Evolutionary conservation across 2,797 vertebrate species (phyloP), one percentile per base, ranked within the genome.

Genomic region (Chloroceryle amazona): DNA sequence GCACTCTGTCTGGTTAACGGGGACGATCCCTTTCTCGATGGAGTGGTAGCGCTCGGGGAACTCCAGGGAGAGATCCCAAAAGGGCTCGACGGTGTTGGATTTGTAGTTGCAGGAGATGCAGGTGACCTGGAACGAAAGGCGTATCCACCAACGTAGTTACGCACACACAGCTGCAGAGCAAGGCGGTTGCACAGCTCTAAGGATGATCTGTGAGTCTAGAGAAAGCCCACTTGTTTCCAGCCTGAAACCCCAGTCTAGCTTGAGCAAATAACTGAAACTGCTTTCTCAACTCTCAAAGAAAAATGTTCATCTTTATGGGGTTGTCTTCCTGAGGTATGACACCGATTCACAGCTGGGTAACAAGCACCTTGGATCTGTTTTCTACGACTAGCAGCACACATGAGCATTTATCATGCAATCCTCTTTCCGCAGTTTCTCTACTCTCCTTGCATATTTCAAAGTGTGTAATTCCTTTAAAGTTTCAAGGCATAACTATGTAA

Each of bases 81-180:
- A 99, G n/a, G 99, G 99, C 98, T 99, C 99, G 58, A 99, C 98
- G 1, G 99, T 99, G 98, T 99, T 99, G 28, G 99, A 99, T 98
- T 99, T 99, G 98, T 99, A 99, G 98, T 99, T 99, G 98, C 99
- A 99, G 14, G 99, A 99, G 97, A 99, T 96, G 98, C 99, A 99
- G 16, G 99, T 99, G 96, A 99, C 99, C 99, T 99, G 95, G 89
- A 96, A 92, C 16, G 90, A 96, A 91, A 98, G 2, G 81, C 51
- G 80, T 11, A 51, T 21, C 81, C 75, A 83, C 39, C n/a, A 95
- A 33, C 13, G 28, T 20, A 35, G 91, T 73, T 95, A 75, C 10
- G 23, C 8, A 42, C 21, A 6, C 1, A 71, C 13, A 21, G 33
- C 84, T 33, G 14, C 83, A 42, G 60, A 47, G 61, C 33, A n/a